Conservation (phyloP, 30 jellyfish, hydroid and myxozoan species). For the Pelagia noctiluca region DNA sequence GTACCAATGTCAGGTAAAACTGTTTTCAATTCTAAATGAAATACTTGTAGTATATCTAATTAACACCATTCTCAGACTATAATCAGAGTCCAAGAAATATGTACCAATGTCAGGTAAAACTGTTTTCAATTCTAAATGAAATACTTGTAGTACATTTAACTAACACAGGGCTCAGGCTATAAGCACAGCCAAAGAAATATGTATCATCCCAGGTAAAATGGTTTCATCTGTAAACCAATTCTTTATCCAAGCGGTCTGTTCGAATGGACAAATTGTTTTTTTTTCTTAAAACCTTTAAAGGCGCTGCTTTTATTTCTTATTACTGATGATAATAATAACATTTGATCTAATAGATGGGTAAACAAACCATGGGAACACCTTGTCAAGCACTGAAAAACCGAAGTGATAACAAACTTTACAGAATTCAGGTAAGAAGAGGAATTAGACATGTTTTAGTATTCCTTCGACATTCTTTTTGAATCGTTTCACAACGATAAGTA, state of each 20-base stretch:
- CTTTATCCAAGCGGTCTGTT: too few relatives aligned
- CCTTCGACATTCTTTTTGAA: not conserved
- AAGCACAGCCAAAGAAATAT: slow-evolving; percentile 99
- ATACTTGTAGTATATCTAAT: too few relatives aligned
- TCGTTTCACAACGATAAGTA: too few relatives aligned
- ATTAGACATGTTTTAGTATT: not conserved
- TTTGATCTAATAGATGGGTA: too few relatives aligned
- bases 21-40: not conserved
- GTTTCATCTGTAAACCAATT: too few relatives aligned
- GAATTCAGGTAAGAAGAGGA: slow-evolving; percentile 74
- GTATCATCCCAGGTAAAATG: slow-evolving; percentile 97
- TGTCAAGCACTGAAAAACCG: slow-evolving; percentile 93
- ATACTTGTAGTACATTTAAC: too few relatives aligned
- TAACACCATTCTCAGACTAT: slow-evolving; percentile 97
- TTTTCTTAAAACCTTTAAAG: too few relatives aligned
- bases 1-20: slow-evolving; percentile 98
- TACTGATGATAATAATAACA: too few relatives aligned
- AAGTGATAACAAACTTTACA: slow-evolving; percentile 92
- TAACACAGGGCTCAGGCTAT: slow-evolving; percentile 96
- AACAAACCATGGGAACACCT: slow-evolving; percentile 99
- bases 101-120: slow-evolving; percentile 98
- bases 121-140: not conserved
- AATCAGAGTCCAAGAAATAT: slow-evolving; percentile 99
- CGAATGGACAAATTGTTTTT: too few relatives aligned
- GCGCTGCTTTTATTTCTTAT: too few relatives aligned